Evolutionary conservation across 2,113 vertebrate genomes (phyloP).

Genomic region (Sapayoa aenigma): DNA sequence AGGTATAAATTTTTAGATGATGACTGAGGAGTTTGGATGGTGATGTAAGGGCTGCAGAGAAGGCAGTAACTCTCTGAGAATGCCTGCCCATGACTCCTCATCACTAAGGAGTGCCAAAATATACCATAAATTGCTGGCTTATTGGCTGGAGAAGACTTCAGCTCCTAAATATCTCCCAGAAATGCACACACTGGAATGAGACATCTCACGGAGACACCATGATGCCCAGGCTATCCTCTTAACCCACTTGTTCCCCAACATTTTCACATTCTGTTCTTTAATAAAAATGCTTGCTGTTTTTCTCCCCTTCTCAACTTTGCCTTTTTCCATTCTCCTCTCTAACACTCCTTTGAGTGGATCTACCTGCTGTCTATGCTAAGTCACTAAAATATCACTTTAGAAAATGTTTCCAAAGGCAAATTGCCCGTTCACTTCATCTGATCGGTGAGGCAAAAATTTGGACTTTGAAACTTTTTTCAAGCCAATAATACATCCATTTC

Average conservation of each 20-base stretch:
- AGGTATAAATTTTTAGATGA: slow-evolving; percentile 44
- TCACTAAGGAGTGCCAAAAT: slow-evolving; percentile 7
- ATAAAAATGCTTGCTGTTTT: neutral
- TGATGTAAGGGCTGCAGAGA: slow-evolving; percentile 40
- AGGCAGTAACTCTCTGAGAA: slow-evolving; percentile 25
- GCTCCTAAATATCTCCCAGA: neutral
- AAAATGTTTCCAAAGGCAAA: neutral
- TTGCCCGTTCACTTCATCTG: neutral
- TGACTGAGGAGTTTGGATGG: slow-evolving; percentile 20
- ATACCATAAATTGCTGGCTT: neutral
- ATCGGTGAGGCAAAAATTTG: neutral
- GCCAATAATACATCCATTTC: neutral
- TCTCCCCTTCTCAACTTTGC: neutral
- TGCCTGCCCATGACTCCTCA: slow-evolving; percentile 15
- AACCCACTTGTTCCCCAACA: neutral
- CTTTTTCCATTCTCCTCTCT: neutral
- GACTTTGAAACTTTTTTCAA: neutral
- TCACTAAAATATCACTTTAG: neutral
- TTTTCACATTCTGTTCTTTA: neutral
- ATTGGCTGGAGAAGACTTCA: neutral
- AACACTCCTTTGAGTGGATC: neutral
- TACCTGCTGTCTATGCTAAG: neutral
- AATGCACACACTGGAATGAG: neutral
- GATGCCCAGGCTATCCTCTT: neutral
- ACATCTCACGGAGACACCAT: neutral